Evolutionary conservation across 2,113 vertebrate species (phyloP).

Genomic region (Larimichthys crocea): DNA sequence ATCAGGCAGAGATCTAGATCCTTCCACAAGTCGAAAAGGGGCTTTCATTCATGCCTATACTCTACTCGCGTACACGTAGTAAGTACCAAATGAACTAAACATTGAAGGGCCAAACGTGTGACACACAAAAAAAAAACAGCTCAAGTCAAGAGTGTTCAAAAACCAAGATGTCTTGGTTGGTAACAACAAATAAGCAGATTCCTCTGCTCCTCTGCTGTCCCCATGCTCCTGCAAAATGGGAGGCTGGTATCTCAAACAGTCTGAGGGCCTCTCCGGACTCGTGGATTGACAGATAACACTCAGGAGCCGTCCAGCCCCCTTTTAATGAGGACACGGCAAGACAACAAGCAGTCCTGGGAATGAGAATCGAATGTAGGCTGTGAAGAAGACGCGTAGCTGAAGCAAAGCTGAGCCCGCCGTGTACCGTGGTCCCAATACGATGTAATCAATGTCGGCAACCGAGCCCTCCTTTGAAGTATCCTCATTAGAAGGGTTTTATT

Average conservation of each 20-base stretch:
- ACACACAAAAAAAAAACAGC: constrained; percentile 41
- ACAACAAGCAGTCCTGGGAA: constrained; percentile 50
- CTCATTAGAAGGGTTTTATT: constrained; percentile 51
- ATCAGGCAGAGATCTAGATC: constrained; percentile 14
- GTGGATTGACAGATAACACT: constrained; percentile 24
- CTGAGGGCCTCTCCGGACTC: constrained; percentile 9
- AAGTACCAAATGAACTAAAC: constrained; percentile 11
- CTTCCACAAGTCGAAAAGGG: not conserved
- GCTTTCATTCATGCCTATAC: constrained; percentile 9
- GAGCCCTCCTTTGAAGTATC: constrained; percentile 60
- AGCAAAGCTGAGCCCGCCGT: constrained; percentile 59
- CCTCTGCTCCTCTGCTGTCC: not conserved
- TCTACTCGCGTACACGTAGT: not conserved
- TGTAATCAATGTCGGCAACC: constrained; percentile 50
- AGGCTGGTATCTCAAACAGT: constrained; percentile 22
- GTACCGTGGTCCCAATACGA: constrained; percentile 48
- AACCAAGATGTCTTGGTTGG: constrained; percentile 38
- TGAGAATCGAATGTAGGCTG: constrained; percentile 39
- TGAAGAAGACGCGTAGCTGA: constrained; percentile 48
- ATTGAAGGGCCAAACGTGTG: constrained; percentile 8
- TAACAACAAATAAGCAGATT: constrained; percentile 28
- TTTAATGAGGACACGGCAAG: constrained; percentile 45
- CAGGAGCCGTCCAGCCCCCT: constrained; percentile 12
- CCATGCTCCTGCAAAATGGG: constrained; percentile 13
- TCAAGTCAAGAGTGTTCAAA: constrained; percentile 27